Evolutionary conservation across 1,140 invertebrate genomes (phyloP), one percentile per base, ranked within the genome.

Genomic region (Brachionus manjavacas): DNA sequence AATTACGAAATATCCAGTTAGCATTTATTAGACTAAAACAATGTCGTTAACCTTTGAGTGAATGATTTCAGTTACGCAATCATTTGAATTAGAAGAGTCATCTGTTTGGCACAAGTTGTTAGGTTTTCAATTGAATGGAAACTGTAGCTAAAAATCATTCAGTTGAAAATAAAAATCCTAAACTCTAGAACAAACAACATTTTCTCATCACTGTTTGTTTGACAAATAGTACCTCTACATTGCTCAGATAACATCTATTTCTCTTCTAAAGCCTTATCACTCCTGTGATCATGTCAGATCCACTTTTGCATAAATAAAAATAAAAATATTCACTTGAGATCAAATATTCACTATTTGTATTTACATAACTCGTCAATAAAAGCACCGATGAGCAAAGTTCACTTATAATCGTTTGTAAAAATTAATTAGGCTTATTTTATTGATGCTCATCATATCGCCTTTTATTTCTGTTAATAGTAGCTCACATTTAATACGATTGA

Each of bases 341-440:
- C 8, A 68, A 68, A 28, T 11, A 68, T 35, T 68, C 16, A 0
- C 16, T 64, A 25, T 31, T 72, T 72, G 9, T 39, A 41, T 39
- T 35, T 72, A 39, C 28, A 72, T 39, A 41, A 72, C 35, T 41
- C 3, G 68, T 72, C 4, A 72, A 7, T 11, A 41, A 72, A 72
- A 41, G 23, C 16, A 43, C 39, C 39, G 16, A 31, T 31, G 31
- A 31, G 66, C 66, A 68, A 31, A 68, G 25, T 39, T 72, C 16
- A 9, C 52, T 39, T 72, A 16, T 41, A 72, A 72, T 72, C 68
- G 68, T 41, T 72, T 72, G 41, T 39, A 72, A 72, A 72, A 72
- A 72, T 72, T 72, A 72, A 72, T 72, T 72, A 72, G 68, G 68
- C 68, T 72, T 72, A 72, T 72, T 72, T 72, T 72, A 72, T 72